Conservation (phyloP, 2,888 invertebrate species). For the Hyppa rectilinea region DNA sequence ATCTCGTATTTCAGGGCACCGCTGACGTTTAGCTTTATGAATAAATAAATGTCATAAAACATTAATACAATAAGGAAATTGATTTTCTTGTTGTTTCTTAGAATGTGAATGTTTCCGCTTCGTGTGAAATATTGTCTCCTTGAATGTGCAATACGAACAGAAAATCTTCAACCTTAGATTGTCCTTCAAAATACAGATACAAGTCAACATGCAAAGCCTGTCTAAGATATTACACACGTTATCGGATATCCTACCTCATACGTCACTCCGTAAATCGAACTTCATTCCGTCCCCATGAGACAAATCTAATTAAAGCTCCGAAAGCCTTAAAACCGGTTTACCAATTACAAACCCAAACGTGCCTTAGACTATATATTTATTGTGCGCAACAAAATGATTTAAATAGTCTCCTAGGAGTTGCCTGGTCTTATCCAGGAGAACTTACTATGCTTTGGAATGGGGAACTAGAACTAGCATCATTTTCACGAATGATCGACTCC, state of each 20-base stretch:
- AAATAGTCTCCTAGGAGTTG: too few relatives aligned
- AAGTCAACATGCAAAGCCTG: not conserved
- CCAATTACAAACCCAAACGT: not conserved
- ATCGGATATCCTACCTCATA: not conserved
- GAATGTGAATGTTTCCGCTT: conserved; percentile 15
- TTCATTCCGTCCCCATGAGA: not conserved
- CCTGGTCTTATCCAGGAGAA: too few relatives aligned
- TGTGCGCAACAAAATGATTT: too few relatives aligned
- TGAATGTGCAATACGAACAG: not conserved
- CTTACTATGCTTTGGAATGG: too few relatives aligned
- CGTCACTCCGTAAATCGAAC: not conserved
- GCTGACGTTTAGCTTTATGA: conserved; percentile 28
- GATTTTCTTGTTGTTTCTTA: conserved; percentile 18
- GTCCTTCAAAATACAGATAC: not conserved
- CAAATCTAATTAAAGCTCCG: not conserved
- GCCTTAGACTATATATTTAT: too few relatives aligned
- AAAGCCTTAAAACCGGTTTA: too few relatives aligned
- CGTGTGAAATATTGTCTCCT: not conserved
- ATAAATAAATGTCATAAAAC: conserved; percentile 28
- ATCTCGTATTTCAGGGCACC: conserved; percentile 24
- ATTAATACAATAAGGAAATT: conserved; percentile 27
- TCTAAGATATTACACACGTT: too few relatives aligned
- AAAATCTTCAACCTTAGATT: not conserved
- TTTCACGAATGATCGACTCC: too few relatives aligned
- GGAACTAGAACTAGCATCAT: too few relatives aligned